A percentile compares a stretch with the other conserved stretches of the same genome.
Conservation (phyloP, 2,113 vertebrate species). For the Ahaetulla prasina region DNA sequence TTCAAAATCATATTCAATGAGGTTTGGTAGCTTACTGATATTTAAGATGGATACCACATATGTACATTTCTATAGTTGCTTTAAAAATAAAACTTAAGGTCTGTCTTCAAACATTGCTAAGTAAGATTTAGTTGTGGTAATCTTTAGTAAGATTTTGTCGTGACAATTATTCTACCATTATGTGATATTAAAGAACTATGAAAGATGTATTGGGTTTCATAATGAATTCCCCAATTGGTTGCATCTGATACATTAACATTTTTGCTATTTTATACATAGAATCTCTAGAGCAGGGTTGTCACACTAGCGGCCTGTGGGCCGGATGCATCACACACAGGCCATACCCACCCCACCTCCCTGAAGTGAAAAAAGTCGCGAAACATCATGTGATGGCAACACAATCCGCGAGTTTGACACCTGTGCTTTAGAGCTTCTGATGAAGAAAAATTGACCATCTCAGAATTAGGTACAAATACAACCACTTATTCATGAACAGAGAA, state of each 20-base stretch:
- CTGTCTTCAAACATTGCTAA: conserved; percentile 42
- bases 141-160: too few relatives aligned
- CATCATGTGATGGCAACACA: accelerated
- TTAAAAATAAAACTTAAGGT: conserved; percentile 22
- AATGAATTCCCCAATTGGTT: neutral
- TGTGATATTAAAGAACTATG: conserved; percentile 39
- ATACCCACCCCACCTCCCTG: too few relatives aligned
- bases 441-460: conserved; percentile 17
- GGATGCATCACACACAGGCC: too few relatives aligned
- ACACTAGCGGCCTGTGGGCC: accelerated
- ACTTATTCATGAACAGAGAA: conserved; percentile 31
- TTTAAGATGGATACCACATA: neutral
- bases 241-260: neutral
- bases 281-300: conserved; percentile 14
- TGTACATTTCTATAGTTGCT: neutral
- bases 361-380: too few relatives aligned
- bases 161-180: conserved; percentile 58
- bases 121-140: conserved; percentile 38
- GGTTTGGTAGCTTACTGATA: neutral
- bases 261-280: conserved; percentile 16
- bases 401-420: too few relatives aligned
- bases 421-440: conserved; percentile 4
- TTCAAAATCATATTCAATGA: conserved; percentile 28
- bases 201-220: conserved; percentile 43
- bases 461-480: conserved; percentile 40